Evolutionary conservation across 2,797 vertebrate genomes (phyloP).

Genomic region (Pachyuromys duprasi): DNA sequence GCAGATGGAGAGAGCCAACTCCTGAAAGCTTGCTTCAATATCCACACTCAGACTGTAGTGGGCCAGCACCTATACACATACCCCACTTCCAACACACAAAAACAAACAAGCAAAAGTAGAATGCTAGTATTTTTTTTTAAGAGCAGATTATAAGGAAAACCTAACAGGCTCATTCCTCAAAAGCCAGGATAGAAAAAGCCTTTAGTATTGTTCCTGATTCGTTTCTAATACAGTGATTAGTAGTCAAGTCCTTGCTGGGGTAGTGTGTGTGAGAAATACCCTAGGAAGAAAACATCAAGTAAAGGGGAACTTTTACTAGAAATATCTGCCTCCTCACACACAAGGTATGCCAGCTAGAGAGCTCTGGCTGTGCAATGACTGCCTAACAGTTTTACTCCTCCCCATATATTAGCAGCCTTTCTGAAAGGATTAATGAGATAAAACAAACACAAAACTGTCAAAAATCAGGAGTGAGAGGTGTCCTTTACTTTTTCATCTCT

Average conservation of each 20-base stretch:
- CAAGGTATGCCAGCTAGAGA: slow-evolving; percentile 67
- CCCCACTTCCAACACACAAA: neutral
- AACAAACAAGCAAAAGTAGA: neutral
- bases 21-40: neutral
- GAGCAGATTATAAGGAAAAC: neutral
- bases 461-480: slow-evolving; percentile 30
- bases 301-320: slow-evolving; percentile 55
- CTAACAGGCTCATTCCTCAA: neutral
- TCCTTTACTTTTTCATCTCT: neutral
- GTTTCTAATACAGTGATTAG: neutral
- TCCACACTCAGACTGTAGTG: neutral
- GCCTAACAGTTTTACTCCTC: neutral
- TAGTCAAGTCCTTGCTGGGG: neutral
- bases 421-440: slow-evolving; percentile 78
- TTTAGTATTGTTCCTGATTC: neutral
- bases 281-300: slow-evolving; percentile 74
- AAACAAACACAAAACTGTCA: slow-evolving; percentile 73
- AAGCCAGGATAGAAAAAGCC: neutral
- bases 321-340: slow-evolving; percentile 76
- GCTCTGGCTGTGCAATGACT: neutral
- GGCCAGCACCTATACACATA: too few relatives aligned
- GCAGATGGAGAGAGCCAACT: neutral
- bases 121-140: neutral
- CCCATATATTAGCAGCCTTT: neutral
- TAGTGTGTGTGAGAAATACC: neutral